Evolutionary conservation across 2,888 invertebrate genomes (phyloP).

Genomic region (Lacanobia wlatinum): DNA sequence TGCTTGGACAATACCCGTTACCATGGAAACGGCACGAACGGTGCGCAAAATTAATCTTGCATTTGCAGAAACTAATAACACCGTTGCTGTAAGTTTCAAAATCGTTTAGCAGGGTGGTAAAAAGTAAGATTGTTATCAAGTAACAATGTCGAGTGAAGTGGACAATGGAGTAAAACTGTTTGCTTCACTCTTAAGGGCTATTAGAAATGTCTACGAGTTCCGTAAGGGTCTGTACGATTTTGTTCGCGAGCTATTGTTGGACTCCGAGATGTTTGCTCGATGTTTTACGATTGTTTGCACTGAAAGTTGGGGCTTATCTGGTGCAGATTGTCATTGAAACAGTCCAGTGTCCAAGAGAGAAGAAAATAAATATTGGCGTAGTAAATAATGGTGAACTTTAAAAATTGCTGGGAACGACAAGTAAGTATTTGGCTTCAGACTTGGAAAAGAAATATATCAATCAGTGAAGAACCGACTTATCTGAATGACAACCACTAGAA

Average conservation of each 20-base stretch:
- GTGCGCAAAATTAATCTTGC: constrained; percentile 61
- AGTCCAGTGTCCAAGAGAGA: constrained; percentile 32
- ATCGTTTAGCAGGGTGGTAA: constrained; percentile 53
- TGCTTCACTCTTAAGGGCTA: constrained; percentile 88
- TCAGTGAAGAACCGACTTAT: neutral
- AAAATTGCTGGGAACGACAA: neutral
- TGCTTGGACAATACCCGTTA: constrained; percentile 76
- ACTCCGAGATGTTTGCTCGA: constrained; percentile 65
- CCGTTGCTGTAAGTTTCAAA: constrained; percentile 52
- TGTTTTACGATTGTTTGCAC: constrained; percentile 63
- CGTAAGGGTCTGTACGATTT: constrained; percentile 73
- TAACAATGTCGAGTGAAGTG: constrained; percentile 84
- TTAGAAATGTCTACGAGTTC: constrained; percentile 87
- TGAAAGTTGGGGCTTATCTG: constrained; percentile 61
- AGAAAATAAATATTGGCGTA: constrained; percentile 39
- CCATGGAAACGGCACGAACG: constrained; percentile 86
- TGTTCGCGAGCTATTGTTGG: constrained; percentile 70
- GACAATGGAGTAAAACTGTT: constrained; percentile 88
- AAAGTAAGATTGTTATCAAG: constrained; percentile 70
- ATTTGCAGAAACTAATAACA: constrained; percentile 46
- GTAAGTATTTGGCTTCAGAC: neutral
- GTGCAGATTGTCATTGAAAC: constrained; percentile 38
- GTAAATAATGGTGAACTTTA: constrained; percentile 16
- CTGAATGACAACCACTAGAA: too few species aligned
- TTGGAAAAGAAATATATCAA: neutral